Conservation (phyloP, 2,888 invertebrate species). For the Graphium colonna region DNA sequence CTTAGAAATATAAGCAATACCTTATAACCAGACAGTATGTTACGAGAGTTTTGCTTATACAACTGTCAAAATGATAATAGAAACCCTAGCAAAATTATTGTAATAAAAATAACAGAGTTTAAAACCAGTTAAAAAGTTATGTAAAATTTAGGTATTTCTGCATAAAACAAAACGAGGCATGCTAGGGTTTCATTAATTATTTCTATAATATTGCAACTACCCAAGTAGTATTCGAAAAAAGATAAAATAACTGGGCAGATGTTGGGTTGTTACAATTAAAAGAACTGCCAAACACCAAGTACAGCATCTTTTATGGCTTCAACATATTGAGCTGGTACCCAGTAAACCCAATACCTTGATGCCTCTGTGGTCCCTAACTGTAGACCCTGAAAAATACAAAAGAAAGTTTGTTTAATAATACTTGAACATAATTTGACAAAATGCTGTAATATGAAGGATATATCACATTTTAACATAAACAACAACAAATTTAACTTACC, state of each 20-base stretch:
- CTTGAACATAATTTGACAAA: no score
- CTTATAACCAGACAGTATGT: conserved; percentile 29
- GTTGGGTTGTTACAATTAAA: conserved; percentile 63
- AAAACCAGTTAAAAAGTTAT: conserved; percentile 11
- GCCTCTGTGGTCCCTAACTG: conserved; percentile 95
- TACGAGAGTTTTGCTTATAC: conserved; percentile 10
- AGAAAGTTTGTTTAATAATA: no score
- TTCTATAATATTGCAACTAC: conserved; percentile 69
- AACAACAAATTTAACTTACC: conserved; percentile 74
- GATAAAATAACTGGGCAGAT: conserved; percentile 39
- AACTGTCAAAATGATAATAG: conserved; percentile 9
- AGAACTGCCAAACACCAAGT: conserved; percentile 91
- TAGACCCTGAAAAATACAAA: conserved; percentile 84
- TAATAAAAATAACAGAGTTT: conserved; percentile 9
- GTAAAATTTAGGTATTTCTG: conserved; percentile 10
- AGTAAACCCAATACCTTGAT: conserved; percentile 95
- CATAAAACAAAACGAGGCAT: conserved; percentile 13
- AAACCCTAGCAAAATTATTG: conserved; percentile 11
- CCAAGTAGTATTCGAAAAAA: conserved; percentile 53
- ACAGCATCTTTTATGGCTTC: conserved; percentile 95
- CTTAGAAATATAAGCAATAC: conserved; percentile 43
- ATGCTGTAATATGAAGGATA: no score
- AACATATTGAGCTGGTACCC: conserved; percentile 95
- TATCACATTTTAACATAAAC: conserved; percentile 14
- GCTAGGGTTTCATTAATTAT: conserved; percentile 27